These are phyloP conservation scores for Nebria brevicollis DNA, from an alignment of 2,888 invertebrate species.

Conservation along the genomic window DNA sequence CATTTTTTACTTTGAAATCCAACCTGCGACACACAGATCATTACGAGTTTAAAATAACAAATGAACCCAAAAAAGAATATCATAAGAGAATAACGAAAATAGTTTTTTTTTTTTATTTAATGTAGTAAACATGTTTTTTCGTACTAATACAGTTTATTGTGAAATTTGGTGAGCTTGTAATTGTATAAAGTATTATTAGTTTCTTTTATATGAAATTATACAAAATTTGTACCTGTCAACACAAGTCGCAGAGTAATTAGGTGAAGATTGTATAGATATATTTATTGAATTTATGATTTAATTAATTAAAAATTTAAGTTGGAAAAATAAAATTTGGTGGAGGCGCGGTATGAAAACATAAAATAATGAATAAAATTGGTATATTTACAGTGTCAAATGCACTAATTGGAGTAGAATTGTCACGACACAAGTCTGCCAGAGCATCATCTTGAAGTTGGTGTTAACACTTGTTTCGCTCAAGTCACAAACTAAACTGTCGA, in stretches of 20 bases:
- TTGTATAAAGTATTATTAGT: no score
- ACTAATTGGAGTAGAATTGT: slow-evolving; percentile 23
- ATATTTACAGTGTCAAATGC: slow-evolving; percentile 39
- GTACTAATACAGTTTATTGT: not conserved
- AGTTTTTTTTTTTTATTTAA: not conserved
- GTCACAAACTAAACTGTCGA: not conserved
- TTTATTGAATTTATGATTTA: no score
- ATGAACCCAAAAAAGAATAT: not conserved
- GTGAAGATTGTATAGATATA: no score
- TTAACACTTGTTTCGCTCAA: slow-evolving; percentile 26
- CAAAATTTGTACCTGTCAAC: no score
- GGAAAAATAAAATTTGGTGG: not conserved
- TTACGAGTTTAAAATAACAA: not conserved
- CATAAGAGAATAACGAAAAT: not conserved
- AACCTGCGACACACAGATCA: not conserved
- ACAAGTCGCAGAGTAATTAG: no score
- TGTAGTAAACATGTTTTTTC: not conserved
- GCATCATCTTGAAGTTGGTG: slow-evolving; percentile 27
- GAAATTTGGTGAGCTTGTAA: no score
- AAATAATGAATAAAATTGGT: slow-evolving; percentile 5
- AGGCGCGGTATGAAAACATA: slow-evolving; percentile 8
- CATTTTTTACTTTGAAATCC: not conserved
- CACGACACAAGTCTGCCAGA: slow-evolving; percentile 23
- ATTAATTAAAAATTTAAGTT: not conserved
- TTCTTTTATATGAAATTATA: no score